Conservation (phyloP, 2,113 vertebrate species). For the Thomomys bottae region DNA sequence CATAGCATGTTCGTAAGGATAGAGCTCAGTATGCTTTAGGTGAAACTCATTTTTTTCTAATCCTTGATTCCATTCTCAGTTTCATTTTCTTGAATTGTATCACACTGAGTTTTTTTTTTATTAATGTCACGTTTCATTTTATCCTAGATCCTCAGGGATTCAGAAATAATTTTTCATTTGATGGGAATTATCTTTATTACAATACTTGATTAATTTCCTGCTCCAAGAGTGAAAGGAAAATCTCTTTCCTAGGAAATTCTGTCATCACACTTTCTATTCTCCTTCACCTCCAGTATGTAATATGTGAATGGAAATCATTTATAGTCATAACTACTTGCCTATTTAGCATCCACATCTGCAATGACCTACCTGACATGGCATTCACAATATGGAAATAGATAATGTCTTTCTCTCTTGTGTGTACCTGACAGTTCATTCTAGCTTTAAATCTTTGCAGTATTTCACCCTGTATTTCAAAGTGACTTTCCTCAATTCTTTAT, state of each 20-base stretch:
- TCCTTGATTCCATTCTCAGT: too few relatives aligned
- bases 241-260: background rate
- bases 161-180: background rate
- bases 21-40: background rate
- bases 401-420: background rate
- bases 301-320: background rate
- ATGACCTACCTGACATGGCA: too few relatives aligned
- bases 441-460: background rate
- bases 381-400: too few relatives aligned
- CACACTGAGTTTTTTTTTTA: background rate
- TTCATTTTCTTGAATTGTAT: background rate
- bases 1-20: background rate
- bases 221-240: background rate
- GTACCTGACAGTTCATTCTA: background rate
- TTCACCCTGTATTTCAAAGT: background rate
- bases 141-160: background rate
- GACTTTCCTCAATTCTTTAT: background rate
- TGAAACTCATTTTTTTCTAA: too few relatives aligned
- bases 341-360: background rate
- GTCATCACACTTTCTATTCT: background rate
- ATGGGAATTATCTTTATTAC: background rate
- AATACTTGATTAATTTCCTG: background rate
- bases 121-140: background rate
- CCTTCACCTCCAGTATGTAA: background rate
- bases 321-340: background rate